Evolutionary conservation across 2,888 invertebrate genomes (phyloP).

Genomic region (Autographa gamma): DNA sequence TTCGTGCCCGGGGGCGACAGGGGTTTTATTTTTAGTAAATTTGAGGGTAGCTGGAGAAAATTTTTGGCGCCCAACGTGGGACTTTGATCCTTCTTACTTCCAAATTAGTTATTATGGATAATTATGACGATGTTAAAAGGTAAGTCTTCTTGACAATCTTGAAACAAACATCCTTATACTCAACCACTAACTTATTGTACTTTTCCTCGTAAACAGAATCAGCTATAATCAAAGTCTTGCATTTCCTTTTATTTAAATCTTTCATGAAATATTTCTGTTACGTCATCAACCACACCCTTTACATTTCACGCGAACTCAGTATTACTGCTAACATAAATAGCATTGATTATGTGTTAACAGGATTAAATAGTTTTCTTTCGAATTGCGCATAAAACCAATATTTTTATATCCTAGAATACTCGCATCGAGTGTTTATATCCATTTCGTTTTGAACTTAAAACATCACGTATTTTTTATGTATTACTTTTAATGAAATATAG

Average conservation of each 20-base stretch:
- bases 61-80: constrained; percentile 39
- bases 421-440: neutral
- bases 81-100: neutral
- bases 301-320: neutral
- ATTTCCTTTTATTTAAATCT: neutral
- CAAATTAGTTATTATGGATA: neutral
- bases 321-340: neutral
- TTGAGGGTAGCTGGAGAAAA: constrained; percentile 28
- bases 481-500: no score
- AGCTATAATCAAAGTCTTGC: neutral
- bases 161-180: neutral
- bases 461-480: no score
- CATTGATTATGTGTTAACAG: neutral
- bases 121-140: no score
- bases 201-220: neutral
- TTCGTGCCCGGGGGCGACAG: constrained; percentile 14
- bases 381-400: neutral
- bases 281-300: constrained; percentile 1
- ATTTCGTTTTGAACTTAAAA: neutral
- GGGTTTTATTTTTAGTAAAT: constrained; percentile 17
- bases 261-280: neutral
- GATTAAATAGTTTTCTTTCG: neutral
- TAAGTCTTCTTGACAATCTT: neutral
- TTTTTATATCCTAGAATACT: neutral
- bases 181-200: neutral